Percentiles rank a stretch among this genome's conserved stretches.
Evolutionary conservation across 2,888 invertebrate genomes (phyloP).

Genomic region (Drosophila tripunctata): DNA sequence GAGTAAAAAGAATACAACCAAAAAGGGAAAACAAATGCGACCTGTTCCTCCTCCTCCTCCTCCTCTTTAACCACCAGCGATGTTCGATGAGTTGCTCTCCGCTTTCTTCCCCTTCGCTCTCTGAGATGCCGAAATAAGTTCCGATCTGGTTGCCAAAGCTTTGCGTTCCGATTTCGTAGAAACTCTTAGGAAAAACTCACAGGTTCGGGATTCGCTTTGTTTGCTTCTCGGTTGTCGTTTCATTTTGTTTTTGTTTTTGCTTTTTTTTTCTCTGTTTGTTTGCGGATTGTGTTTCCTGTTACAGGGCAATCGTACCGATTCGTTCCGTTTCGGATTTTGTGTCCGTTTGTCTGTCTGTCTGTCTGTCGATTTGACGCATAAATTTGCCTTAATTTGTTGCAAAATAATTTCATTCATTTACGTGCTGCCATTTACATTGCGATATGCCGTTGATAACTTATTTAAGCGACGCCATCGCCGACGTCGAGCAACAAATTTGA

Average conservation of each 20-base stretch:
- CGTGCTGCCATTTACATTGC: constrained; percentile 76
- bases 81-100: constrained; percentile 15
- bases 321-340: constrained; percentile 4
- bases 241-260: constrained; percentile 22
- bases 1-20: constrained; percentile 12
- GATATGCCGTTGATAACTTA: constrained; percentile 75
- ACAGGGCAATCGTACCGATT: no score
- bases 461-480: constrained; percentile 68
- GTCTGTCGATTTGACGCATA: constrained; percentile 69
- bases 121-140: constrained; percentile 33
- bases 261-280: constrained; percentile 14
- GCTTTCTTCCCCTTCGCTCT: neutral
- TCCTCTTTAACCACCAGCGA: constrained; percentile 28
- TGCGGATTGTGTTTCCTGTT: constrained; percentile 32
- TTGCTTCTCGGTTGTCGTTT: constrained; percentile 47
- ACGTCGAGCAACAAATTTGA: constrained; percentile 68
- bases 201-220: constrained; percentile 41
- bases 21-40: constrained; percentile 15
- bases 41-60: neutral
- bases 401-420: constrained; percentile 81
- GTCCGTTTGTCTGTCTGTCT: neutral
- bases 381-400: constrained; percentile 81
- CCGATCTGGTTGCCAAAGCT: constrained; percentile 60
- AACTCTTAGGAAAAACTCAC: constrained; percentile 48
- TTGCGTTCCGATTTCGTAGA: constrained; percentile 70